Evolutionary conservation across 1,140 invertebrate species (phyloP).

Genomic region (Leptonema lineaticorne): DNA sequence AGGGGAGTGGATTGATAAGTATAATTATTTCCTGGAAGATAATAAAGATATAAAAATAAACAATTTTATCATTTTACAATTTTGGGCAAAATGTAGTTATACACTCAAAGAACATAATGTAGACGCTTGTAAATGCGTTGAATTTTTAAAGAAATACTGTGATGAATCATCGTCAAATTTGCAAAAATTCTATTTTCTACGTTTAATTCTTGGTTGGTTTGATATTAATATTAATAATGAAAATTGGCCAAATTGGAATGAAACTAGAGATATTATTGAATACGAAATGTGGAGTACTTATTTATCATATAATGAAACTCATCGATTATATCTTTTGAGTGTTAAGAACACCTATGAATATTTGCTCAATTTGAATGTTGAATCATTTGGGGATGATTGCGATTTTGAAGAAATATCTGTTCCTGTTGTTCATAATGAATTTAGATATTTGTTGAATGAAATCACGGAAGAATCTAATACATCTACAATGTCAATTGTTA

Average conservation of each 20-base stretch:
- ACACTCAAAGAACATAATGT: slow-evolving; percentile 60
- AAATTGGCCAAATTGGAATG: slow-evolving; percentile 47
- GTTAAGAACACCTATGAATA: slow-evolving; percentile 45
- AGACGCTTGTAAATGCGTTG: slow-evolving; percentile 53
- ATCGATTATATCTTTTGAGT: slow-evolving; percentile 46
- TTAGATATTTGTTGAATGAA: slow-evolving; percentile 49
- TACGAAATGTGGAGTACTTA: slow-evolving; percentile 58
- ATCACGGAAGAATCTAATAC: slow-evolving; percentile 53
- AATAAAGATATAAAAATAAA: slow-evolving; percentile 45
- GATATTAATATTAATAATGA: slow-evolving; percentile 38
- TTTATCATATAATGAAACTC: slow-evolving; percentile 46
- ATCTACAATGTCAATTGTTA: slow-evolving; percentile 31
- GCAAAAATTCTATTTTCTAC: slow-evolving; percentile 57
- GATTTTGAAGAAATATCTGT: slow-evolving; percentile 10
- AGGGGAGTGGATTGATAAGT: slow-evolving; percentile 55
- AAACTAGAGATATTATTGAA: slow-evolving; percentile 53
- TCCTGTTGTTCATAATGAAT: slow-evolving; percentile 44
- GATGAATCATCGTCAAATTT: slow-evolving; percentile 51
- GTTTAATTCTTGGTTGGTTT: slow-evolving; percentile 58
- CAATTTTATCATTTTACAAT: slow-evolving; percentile 51
- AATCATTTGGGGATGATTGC: not conserved
- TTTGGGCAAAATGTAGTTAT: slow-evolving; percentile 59
- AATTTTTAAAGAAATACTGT: slow-evolving; percentile 58
- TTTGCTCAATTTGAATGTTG: slow-evolving; percentile 28
- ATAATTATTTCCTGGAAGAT: slow-evolving; percentile 43